Evolutionary conservation across 2,113 vertebrate genomes (phyloP).

Genomic region (Geococcyx californianus): DNA sequence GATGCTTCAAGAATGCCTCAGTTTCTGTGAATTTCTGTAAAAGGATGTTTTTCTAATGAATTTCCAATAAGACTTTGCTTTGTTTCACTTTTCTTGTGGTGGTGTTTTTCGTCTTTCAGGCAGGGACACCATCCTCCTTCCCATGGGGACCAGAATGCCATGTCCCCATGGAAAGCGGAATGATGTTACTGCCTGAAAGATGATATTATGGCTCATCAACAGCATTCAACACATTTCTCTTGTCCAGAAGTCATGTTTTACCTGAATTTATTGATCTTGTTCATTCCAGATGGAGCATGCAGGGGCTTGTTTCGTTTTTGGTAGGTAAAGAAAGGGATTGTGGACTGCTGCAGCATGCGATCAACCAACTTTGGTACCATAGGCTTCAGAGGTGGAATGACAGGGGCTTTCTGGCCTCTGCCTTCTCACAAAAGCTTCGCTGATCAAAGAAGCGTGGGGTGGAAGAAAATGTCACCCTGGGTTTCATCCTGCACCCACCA

Average conservation of each 20-base stretch:
- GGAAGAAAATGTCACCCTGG: constrained; percentile 57
- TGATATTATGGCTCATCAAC: background rate
- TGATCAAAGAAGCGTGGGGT: constrained; percentile 42
- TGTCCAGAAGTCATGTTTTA: background rate
- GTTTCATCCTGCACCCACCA: background rate
- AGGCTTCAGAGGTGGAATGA: background rate
- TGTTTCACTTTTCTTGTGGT: background rate
- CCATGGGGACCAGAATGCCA: no score
- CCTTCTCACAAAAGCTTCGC: constrained; percentile 47
- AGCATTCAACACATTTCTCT: background rate
- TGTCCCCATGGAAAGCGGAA: background rate
- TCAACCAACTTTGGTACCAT: rapidly evolving
- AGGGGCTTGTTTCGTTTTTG: background rate
- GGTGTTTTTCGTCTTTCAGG: background rate
- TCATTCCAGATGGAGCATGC: rapidly evolving
- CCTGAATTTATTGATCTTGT: background rate
- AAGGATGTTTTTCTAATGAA: background rate
- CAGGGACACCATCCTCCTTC: no score
- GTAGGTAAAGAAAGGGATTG: background rate
- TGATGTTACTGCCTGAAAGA: background rate
- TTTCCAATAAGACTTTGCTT: background rate
- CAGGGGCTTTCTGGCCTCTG: background rate
- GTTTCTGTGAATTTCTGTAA: background rate
- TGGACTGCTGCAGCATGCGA: rapidly evolving
- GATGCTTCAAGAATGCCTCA: background rate